Evolutionary conservation across 2,888 invertebrate species (phyloP).

Genomic region (Catonia carolina): DNA sequence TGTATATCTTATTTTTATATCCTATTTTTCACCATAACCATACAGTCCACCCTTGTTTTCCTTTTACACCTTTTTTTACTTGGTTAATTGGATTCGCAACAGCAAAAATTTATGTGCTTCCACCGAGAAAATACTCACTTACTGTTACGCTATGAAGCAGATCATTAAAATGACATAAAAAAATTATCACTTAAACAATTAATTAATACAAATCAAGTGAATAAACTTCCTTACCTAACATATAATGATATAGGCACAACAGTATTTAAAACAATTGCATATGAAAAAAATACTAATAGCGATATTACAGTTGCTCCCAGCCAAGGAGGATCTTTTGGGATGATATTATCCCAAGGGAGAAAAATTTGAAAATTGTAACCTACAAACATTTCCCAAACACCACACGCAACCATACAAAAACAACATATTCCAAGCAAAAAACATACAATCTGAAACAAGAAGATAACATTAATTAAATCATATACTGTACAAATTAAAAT

Average conservation of each 20-base stretch:
- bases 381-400: slow-evolving; percentile 93
- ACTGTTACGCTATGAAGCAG: no score
- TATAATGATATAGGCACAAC: slow-evolving; percentile 99
- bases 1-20: no score
- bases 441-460: slow-evolving; percentile 81
- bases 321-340: slow-evolving; percentile 68
- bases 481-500: slow-evolving; percentile 14
- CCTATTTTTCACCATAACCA: no score
- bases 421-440: slow-evolving; percentile 96
- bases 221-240: slow-evolving; percentile 83
- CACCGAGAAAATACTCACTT: no score
- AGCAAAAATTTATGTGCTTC: no score
- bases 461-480: slow-evolving; percentile 29
- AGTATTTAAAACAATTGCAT: slow-evolving; percentile 98
- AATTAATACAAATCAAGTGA: no score
- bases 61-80: no score
- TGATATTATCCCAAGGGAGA: slow-evolving; percentile 90
- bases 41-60: no score
- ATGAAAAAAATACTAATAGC: slow-evolving; percentile 96
- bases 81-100: no score
- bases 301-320: slow-evolving; percentile 89
- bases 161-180: no score
- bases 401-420: slow-evolving; percentile 95
- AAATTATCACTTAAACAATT: no score
- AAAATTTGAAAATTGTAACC: slow-evolving; percentile 79